These are phyloP conservation scores for Anoplopoma fimbria DNA, from an alignment of 2,113 vertebrate genomes.

Conservation along the genomic window DNA sequence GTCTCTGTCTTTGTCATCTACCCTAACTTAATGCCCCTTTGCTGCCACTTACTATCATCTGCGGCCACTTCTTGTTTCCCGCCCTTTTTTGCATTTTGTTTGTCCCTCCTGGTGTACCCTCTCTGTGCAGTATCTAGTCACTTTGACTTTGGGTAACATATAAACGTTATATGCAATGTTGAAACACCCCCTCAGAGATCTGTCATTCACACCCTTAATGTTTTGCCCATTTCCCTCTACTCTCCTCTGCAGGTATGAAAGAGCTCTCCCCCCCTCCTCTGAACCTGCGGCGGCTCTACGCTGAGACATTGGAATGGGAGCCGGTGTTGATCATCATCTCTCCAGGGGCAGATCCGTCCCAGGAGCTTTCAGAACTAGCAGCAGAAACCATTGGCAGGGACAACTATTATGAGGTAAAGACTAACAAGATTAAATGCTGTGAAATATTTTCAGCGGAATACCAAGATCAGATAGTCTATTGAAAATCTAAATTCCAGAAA, in stretches of 20 bases:
- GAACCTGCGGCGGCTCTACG: constrained; percentile 91
- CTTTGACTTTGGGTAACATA: constrained; percentile 23
- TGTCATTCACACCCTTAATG: not conserved
- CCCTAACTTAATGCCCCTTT: constrained; percentile 15
- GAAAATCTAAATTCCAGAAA: not conserved
- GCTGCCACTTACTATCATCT: constrained; percentile 5
- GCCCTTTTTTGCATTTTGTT: not conserved
- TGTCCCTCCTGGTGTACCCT: not conserved
- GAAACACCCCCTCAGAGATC: constrained; percentile 2
- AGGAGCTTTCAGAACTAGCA: constrained; percentile 95
- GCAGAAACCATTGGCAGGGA: constrained; percentile 86
- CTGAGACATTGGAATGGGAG: constrained; percentile 92
- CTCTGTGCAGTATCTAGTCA: constrained; percentile 3
- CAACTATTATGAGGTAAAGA: constrained; percentile 90
- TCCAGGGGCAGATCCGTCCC: constrained; percentile 96
- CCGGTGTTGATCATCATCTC: constrained; percentile 97
- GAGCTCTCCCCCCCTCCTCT: constrained; percentile 93
- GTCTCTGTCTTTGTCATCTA: constrained; percentile 6
- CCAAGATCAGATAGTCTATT: constrained; percentile 7
- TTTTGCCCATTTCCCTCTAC: constrained; percentile 1
- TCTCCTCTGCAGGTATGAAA: constrained; percentile 86
- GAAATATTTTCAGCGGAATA: not conserved
- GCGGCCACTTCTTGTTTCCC: not conserved
- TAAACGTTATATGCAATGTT: constrained; percentile 14
- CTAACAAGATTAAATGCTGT: constrained; percentile 15